Percentiles rank a stretch among this genome's conserved stretches.
Evolutionary conservation across 2,113 vertebrate genomes (phyloP).

Genomic region (Gobio gobio): DNA sequence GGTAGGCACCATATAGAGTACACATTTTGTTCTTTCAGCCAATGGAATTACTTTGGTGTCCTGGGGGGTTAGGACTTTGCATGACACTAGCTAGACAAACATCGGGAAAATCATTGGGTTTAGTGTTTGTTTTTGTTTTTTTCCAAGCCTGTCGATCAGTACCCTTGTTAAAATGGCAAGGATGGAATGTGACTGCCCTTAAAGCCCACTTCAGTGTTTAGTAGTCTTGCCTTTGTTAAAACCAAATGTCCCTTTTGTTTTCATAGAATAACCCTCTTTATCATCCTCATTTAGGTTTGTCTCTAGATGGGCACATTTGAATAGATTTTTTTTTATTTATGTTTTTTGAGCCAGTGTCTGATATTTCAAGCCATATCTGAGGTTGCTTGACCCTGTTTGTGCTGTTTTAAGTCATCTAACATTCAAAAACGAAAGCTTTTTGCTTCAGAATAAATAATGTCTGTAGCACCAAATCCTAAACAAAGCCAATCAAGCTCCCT

Average conservation of each 20-base stretch:
- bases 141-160: not conserved
- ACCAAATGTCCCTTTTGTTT: constrained; percentile 44
- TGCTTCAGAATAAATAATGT: not conserved
- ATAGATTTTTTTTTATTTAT: no score
- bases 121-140: not conserved
- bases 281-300: not conserved
- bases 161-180: not conserved
- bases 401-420: not conserved
- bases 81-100: not conserved
- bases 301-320: not conserved
- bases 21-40: not conserved
- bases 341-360: not conserved
- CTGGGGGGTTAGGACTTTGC: not conserved
- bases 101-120: not conserved
- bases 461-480: not conserved
- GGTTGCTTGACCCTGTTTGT: not conserved
- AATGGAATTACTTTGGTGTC: not conserved
- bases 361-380: not conserved
- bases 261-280: constrained; percentile 12
- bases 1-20: not conserved
- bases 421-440: not conserved
- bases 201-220: not conserved
- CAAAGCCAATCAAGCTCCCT: not conserved
- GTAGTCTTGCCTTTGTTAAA: not conserved
- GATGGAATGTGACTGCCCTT: not conserved